Base-by-base conservation (phyloP, 2,888 invertebrate species). In the Agriopis aurantiaria region DNA sequence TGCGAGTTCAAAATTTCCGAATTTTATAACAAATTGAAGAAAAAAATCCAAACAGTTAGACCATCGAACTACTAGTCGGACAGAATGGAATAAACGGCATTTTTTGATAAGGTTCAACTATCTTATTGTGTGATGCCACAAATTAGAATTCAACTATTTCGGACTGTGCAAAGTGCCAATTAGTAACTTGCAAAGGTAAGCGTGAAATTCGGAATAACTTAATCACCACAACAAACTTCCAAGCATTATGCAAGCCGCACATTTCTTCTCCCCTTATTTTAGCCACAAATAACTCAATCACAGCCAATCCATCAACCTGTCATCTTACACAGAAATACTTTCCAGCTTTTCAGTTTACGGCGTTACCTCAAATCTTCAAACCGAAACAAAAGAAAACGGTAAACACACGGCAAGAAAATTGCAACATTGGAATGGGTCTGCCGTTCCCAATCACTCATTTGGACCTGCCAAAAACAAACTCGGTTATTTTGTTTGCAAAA, bases 261-360 rank as follows among this genome's bases (percentile, higher is more conserved):
- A 80, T 78, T 79, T 80, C 76, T 82, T 80, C n/a, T 51, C 76
- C 68, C 75, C 75, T 78, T 80, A 76, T 81, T 80, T 62, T 46
- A 65, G 78, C 77, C 78, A 68, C 78, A 81, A 78, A 82, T 83
- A 81, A 83, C 82, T 78, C 82, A 84, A 86, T 86, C 83, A 82
- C 79, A 76, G 76, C 80, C 83, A 81, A 87, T 88, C 87, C 83
- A 86, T 88, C 87, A 87, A 81, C 78, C 82, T 87, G 87, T 85
- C 87, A 81, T 82, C 78, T 75, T 76, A 78, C 78, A 81, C 74
- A 78, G 78, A 79, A 83, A 82, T 82, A 84, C 82, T 83, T 83
- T 82, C 78, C 78, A 62, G 41, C 62, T 52, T 48, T 58, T 52
- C 62, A 79, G 80, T 75, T 76, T 74, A 74, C 72, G 55, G 71